These are phyloP conservation scores for Plutomurus gul DNA, from an alignment of 1,140 invertebrate species.

Conservation along the genomic window DNA sequence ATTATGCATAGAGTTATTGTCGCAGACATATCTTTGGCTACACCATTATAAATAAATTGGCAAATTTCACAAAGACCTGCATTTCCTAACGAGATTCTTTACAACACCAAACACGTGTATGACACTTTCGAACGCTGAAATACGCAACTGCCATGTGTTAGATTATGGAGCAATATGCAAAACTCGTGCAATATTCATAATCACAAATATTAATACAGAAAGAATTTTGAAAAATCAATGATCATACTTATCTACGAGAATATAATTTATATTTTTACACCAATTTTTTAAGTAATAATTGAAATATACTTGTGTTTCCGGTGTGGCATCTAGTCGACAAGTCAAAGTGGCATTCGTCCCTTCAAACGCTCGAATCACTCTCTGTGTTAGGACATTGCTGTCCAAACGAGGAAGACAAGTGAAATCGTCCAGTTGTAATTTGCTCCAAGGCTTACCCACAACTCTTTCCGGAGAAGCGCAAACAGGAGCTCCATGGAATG, in stretches of 20 bases:
- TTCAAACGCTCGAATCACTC: constrained; percentile 59
- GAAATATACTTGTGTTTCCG: constrained; percentile 65
- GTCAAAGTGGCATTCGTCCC: constrained; percentile 74
- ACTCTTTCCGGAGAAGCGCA: constrained; percentile 69
- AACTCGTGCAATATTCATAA: too few species aligned
- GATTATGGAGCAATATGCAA: too few species aligned
- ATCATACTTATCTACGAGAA: not conserved
- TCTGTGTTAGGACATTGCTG: constrained; percentile 47
- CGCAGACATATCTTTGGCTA: too few species aligned
- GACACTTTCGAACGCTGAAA: too few species aligned
- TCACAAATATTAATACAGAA: too few species aligned
- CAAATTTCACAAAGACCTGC: too few species aligned
- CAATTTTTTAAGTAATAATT: constrained; percentile 9
- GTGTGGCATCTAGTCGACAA: constrained; percentile 71
- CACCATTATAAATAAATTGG: too few species aligned
- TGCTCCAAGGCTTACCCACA: constrained; percentile 70
- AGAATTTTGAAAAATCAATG: not conserved
- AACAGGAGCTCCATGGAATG: constrained; percentile 65
- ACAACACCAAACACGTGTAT: too few species aligned
- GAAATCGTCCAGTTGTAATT: constrained; percentile 76
- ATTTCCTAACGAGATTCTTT: too few species aligned
- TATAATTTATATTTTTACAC: too few species aligned
- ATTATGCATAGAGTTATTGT: too few species aligned
- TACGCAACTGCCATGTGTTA: too few species aligned
- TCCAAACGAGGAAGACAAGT: constrained; percentile 69